phyloP scores from a whole-genome alignment of 2,888 invertebrate species.

The Synergus itoensis region DNA sequence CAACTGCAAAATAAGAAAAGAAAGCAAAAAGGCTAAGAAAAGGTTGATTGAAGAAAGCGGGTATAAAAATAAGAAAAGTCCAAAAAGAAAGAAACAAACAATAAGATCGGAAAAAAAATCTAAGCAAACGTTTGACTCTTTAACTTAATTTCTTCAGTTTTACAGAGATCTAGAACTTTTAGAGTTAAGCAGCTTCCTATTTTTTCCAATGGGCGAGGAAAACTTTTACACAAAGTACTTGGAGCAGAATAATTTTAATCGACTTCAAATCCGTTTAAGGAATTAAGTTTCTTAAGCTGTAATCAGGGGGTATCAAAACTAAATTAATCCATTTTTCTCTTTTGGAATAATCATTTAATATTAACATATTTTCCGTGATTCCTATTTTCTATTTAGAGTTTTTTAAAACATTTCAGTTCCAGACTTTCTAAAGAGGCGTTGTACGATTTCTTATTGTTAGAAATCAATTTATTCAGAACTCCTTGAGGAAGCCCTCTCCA shows the following conservation, averaged over 20 bases:
- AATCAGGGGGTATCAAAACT: too few species aligned
- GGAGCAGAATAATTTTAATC: neutral
- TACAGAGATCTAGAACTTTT: neutral
- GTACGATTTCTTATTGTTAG: constrained; percentile 16
- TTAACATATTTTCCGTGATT: neutral
- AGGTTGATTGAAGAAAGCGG: neutral
- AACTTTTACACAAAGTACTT: neutral
- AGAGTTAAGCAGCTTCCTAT: neutral
- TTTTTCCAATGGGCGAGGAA: neutral
- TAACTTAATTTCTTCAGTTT: neutral
- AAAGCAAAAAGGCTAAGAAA: neutral
- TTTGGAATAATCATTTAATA: neutral
- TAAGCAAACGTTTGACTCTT: neutral
- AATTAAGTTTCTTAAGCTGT: neutral
- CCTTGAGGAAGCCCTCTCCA: constrained; percentile 3
- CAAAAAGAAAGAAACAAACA: neutral
- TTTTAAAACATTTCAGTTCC: neutral
- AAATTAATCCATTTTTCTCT: neutral
- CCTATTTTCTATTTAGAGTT: neutral
- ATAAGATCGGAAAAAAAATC: neutral
- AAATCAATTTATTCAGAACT: constrained; percentile 30
- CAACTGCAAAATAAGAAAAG: neutral
- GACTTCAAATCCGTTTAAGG: neutral
- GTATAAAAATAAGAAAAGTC: neutral
- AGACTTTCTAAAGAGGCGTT: neutral